Conservation (phyloP, 2,888 invertebrate species). For the Oligia fasciuncula region DNA sequence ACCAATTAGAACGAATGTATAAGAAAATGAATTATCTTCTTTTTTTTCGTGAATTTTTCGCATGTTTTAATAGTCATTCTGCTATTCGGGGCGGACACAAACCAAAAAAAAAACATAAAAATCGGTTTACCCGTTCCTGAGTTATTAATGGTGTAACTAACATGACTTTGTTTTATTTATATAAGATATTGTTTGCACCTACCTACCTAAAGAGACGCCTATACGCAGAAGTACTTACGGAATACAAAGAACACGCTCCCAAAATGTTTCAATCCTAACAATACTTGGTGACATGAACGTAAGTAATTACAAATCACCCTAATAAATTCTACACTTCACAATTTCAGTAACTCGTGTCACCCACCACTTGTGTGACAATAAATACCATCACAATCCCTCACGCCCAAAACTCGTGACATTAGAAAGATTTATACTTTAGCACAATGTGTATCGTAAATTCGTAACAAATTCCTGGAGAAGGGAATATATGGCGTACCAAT, state of each 20-base stretch:
- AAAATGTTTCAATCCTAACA: slow-evolving; percentile 56
- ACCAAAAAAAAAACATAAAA: too few species aligned
- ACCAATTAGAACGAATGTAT: too few species aligned
- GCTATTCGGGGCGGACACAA: too few species aligned
- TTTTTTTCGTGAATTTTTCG: too few species aligned
- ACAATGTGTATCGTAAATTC: slow-evolving; percentile 85
- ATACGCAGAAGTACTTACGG: slow-evolving; percentile 50
- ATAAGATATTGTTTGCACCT: background rate
- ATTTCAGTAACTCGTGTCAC: slow-evolving; percentile 64
- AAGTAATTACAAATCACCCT: slow-evolving; percentile 67
- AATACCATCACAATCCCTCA: slow-evolving; percentile 80
- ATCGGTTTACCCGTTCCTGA: too few species aligned
- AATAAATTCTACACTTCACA: slow-evolving; percentile 70
- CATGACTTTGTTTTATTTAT: too few species aligned
- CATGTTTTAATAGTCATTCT: too few species aligned
- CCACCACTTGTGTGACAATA: slow-evolving; percentile 79
- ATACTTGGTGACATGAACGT: slow-evolving; percentile 48
- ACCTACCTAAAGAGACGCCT: background rate
- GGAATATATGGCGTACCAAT: slow-evolving; percentile 88
- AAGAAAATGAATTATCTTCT: too few species aligned
- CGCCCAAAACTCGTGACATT: slow-evolving; percentile 85
- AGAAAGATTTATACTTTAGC: slow-evolving; percentile 84
- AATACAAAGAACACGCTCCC: slow-evolving; percentile 34
- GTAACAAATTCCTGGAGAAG: slow-evolving; percentile 80
- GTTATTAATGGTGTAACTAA: too few species aligned